Evolutionary conservation across 2,113 vertebrate species (phyloP), one percentile per base, ranked within the genome.

Genomic region (Barbus barbus): DNA sequence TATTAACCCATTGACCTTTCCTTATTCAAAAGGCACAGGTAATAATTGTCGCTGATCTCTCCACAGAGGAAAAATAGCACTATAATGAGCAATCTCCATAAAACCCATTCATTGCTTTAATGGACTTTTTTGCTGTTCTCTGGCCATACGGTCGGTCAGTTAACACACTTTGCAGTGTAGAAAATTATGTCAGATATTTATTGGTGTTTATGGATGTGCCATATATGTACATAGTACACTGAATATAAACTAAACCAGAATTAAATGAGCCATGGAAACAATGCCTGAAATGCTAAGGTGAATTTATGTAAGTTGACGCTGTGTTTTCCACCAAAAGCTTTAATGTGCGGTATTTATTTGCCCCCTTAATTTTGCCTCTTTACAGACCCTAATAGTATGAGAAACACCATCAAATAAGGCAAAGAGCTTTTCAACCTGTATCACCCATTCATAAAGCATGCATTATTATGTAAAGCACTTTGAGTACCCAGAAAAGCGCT

Each of bases 21-120:
- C 14, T 71, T 6, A 31, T 80, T 80, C 18, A 80, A 67, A 80
- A 67, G 41, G 5, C 60, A 48, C 24, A 22, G 41, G 22, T 71
- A 82, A 71, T 53, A 63, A 53, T n/a, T 36, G 46, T 56, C 60
- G 20, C 78, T 31, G 78, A 67, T 80, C 24, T 67, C 60, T 80
- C 26, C 38, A 31, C 36, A 61, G 77, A 28, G 69, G 56, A 61
- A 61, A 51, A 81, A 81, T 81, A 26, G 41, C 78, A 81, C 28
- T 56, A 16, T 82, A 82, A 82, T 71, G 79, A 71, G 79, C 41
- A 71, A 28, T 56, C 63, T 82, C 46, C 31, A 71, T 71, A 33
- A 82, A 82, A 69, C 20, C 65, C 46, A 53, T 81, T 82, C 79
- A 71, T 82, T 4, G 79, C 41, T 71, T 53, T 71, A 82, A 82